Conservation (phyloP, 2,113 vertebrate species). For the Larimichthys polyactis region DNA sequence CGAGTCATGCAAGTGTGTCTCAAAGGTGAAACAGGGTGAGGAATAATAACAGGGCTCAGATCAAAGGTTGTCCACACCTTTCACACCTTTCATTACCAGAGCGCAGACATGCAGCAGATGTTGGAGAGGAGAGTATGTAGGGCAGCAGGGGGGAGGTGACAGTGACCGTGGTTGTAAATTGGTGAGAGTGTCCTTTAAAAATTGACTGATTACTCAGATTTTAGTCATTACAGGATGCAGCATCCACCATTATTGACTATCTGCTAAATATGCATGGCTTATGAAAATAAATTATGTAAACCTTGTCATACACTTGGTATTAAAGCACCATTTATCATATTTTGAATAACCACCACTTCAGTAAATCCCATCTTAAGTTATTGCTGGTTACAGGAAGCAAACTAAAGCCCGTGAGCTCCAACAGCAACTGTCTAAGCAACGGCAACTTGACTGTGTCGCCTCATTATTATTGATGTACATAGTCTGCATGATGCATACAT, state of each 20-base stretch:
- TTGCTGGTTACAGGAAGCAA: background rate
- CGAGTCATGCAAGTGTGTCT: conserved; percentile 12
- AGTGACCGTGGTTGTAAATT: background rate
- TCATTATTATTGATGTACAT: background rate
- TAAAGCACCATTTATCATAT: conserved; percentile 10
- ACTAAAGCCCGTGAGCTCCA: background rate
- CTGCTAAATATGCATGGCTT: background rate
- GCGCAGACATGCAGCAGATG: conserved; percentile 42
- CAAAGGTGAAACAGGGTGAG: conserved; percentile 15
- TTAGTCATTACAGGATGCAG: conserved; percentile 13
- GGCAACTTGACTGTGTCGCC: background rate
- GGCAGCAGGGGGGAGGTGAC: conserved; percentile 27
- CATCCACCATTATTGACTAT: conserved; percentile 32
- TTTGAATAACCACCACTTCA: background rate
- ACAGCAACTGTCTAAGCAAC: background rate
- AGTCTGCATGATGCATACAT: conserved; percentile 7
- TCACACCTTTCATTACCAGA: conserved; percentile 20
- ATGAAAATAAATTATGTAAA: conserved; percentile 18
- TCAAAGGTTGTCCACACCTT: conserved; percentile 46
- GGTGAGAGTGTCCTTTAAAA: conserved; percentile 4
- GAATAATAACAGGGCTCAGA: conserved; percentile 29
- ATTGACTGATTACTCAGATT: conserved; percentile 34
- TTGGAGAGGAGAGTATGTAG: conserved; percentile 19
- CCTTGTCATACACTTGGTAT: background rate
- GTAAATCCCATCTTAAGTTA: conserved; percentile 1